Conservation (phyloP, 2,888 invertebrate genomes). For the Aethes cnicana region DNA sequence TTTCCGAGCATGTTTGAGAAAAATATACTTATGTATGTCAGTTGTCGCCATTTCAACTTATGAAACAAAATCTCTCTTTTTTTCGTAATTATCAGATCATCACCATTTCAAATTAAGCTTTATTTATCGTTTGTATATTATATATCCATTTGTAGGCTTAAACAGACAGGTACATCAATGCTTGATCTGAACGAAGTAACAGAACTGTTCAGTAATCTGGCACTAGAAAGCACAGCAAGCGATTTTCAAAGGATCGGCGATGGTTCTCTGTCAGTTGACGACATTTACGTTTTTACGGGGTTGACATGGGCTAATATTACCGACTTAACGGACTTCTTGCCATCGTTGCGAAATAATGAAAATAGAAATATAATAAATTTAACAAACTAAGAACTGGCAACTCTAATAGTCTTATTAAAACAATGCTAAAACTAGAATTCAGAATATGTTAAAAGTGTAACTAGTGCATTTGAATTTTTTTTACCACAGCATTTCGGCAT, state of each 20-base stretch:
- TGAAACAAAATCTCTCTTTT: too few relatives aligned
- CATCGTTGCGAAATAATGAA: neutral
- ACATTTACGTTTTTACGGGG: conserved; percentile 7
- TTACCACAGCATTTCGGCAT: conserved; percentile 4
- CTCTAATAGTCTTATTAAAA: conserved; percentile 1
- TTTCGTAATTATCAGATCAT: too few relatives aligned
- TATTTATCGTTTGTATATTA: too few relatives aligned
- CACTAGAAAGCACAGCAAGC: conserved; percentile 1
- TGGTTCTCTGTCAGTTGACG: conserved; percentile 1
- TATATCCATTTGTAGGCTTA: too few relatives aligned
- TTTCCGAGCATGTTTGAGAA: too few relatives aligned
- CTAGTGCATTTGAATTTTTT: conserved; percentile 1
- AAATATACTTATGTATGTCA: too few relatives aligned
- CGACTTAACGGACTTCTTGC: neutral
- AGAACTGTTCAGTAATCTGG: neutral
- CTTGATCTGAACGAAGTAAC: neutral
- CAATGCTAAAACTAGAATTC: conserved; percentile 2
- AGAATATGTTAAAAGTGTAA: conserved; percentile 6
- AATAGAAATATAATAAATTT: neutral
- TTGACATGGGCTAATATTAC: conserved; percentile 9
- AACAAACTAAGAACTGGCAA: conserved; percentile 8
- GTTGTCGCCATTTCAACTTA: too few relatives aligned
- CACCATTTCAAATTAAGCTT: too few relatives aligned
- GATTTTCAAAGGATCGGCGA: conserved; percentile 2
- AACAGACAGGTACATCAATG: neutral